Percentiles rank a stretch among this genome's conserved stretches.
These are phyloP conservation scores for Hylyphantes graminicola DNA, from an alignment of 1,140 invertebrate genomes.

Conservation along the genomic window DNA sequence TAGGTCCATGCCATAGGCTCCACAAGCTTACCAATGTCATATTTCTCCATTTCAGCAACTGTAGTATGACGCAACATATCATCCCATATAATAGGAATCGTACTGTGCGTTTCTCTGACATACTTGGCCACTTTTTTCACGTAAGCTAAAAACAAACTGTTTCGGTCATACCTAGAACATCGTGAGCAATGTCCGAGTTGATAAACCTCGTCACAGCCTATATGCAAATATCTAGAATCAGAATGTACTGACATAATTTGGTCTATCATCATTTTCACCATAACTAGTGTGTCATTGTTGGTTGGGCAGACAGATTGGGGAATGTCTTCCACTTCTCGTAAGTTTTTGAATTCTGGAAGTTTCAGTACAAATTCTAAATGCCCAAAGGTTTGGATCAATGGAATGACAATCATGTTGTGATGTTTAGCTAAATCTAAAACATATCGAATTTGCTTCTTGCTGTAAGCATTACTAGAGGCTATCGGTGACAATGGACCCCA, in stretches of 20 bases:
- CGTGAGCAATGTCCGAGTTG: slow-evolving; percentile 83
- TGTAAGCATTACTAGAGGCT: slow-evolving; percentile 82
- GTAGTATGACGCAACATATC: slow-evolving; percentile 86
- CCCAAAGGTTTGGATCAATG: slow-evolving; percentile 95
- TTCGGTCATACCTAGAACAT: slow-evolving; percentile 73
- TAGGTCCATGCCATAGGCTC: slow-evolving; percentile 84
- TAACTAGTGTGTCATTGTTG: slow-evolving; percentile 75
- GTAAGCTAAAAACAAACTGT: slow-evolving; percentile 78
- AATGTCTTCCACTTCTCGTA: slow-evolving; percentile 81
- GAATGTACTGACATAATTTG: slow-evolving; percentile 77
- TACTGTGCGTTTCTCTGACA: slow-evolving; percentile 67
- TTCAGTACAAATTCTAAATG: slow-evolving; percentile 93
- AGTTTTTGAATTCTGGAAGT: slow-evolving; percentile 77
- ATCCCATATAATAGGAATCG: slow-evolving; percentile 87
- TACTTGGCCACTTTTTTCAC: slow-evolving; percentile 70
- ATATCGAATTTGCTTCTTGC: slow-evolving; percentile 75
- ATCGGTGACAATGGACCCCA: slow-evolving; percentile 76
- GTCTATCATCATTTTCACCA: slow-evolving; percentile 84
- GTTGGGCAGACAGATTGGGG: slow-evolving; percentile 88
- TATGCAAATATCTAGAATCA: slow-evolving; percentile 71
- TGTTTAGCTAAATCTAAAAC: slow-evolving; percentile 76
- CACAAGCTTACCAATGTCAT: slow-evolving; percentile 77
- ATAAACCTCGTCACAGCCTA: slow-evolving; percentile 75
- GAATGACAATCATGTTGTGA: slow-evolving; percentile 83
- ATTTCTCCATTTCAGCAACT: slow-evolving; percentile 68